A percentile compares a stretch with the other conserved stretches of the same genome.
These are phyloP conservation scores for Syndactyla subalaris DNA, from an alignment of 2,797 vertebrate genomes.

Conservation along the genomic window DNA sequence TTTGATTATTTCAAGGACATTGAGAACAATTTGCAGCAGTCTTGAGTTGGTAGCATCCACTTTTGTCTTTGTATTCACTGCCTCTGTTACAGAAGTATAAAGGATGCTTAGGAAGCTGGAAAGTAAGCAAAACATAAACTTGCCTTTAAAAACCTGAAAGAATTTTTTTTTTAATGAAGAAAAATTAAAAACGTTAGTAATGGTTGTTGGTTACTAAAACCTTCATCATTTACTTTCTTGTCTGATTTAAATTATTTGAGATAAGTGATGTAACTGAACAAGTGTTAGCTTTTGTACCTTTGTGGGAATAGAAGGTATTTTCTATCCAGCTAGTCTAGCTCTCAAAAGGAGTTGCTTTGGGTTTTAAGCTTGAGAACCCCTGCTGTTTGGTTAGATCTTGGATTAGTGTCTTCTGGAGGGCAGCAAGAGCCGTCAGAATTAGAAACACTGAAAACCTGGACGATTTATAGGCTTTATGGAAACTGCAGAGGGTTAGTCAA, in stretches of 20 bases:
- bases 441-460: background rate
- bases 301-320: background rate
- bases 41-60: background rate
- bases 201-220: background rate
- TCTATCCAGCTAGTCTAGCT: background rate
- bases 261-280: background rate
- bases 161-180: background rate
- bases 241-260: background rate
- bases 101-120: background rate
- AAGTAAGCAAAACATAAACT: background rate
- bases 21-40: background rate
- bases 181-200: background rate
- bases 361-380: background rate
- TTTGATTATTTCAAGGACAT: background rate
- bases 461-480: background rate
- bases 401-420: slow-evolving; percentile 4
- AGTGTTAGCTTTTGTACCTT: background rate
- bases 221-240: background rate
- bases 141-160: background rate
- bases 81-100: background rate
- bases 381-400: background rate
- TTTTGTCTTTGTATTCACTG: background rate
- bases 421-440: background rate
- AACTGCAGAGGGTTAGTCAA: background rate
- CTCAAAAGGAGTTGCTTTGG: background rate